These are phyloP conservation scores for Promerops cafer DNA, from an alignment of 2,113 vertebrate genomes.

Conservation along the genomic window DNA sequence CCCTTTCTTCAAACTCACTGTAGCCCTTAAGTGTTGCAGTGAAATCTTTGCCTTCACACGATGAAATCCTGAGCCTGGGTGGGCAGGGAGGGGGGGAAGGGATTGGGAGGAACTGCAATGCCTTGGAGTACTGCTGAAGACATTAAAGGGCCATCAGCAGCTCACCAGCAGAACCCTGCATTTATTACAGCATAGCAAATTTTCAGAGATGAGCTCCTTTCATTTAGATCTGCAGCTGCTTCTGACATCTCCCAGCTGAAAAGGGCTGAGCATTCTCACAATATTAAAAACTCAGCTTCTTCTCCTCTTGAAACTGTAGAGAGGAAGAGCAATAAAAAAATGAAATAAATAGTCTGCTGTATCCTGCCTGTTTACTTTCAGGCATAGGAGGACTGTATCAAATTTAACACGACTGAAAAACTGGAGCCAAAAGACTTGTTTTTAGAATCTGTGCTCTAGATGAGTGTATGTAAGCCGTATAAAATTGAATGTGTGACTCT, in stretches of 20 bases:
- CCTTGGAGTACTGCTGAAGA: slow-evolving; percentile 6
- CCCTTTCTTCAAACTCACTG: background rate
- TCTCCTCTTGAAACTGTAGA: slow-evolving; percentile 1
- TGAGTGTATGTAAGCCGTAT: background rate
- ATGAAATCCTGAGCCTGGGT: background rate
- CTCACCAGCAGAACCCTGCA: slow-evolving; percentile 27
- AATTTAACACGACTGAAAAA: background rate
- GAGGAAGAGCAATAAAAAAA: slow-evolving; percentile 30
- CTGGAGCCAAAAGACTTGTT: background rate
- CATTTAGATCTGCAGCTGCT: slow-evolving; percentile 54
- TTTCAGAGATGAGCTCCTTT: slow-evolving; percentile 55
- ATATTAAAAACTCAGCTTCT: slow-evolving; percentile 55
- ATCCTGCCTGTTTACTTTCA: slow-evolving; percentile 12
- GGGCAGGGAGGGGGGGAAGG: background rate
- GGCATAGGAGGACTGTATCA: background rate
- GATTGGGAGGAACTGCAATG: fast-evolving
- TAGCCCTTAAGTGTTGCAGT: background rate
- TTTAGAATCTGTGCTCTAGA: background rate
- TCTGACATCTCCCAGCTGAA: slow-evolving; percentile 58
- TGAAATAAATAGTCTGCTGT: slow-evolving; percentile 10
- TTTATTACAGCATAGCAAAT: slow-evolving; percentile 48
- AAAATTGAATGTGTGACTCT: background rate
- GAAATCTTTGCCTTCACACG: background rate
- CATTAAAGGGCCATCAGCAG: slow-evolving; percentile 53
- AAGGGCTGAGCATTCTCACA: slow-evolving; percentile 8